Base-by-base conservation (phyloP, 2,113 vertebrate genomes). In the Marmota flaviventris region DNA sequence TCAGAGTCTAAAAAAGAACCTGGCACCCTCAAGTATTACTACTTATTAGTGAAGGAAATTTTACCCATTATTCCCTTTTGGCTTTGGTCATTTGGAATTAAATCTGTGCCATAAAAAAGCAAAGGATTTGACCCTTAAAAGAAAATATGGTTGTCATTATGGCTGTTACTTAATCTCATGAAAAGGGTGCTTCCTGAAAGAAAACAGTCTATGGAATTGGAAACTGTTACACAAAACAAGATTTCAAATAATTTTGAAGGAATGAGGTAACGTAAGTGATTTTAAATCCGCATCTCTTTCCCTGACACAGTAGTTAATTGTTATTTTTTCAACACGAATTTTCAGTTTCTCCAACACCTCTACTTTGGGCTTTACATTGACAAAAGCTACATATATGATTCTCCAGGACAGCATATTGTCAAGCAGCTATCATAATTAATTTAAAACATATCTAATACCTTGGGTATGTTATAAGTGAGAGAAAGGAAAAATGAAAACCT, bases 1-100 rank as follows among this genome's bases (percentile, higher is more conserved):
- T 63, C 42, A 8, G 13, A 42, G 22, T 77, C 25, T 39, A 67
- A 88, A 79, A 95, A 13, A 89, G 16, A 91, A 70, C 0, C 29
- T 29, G 14, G 42, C 29, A 79, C 27, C 58, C 53, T 85, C 10
- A 86, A 69, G 9, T 77, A 51, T 88, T 84, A 84, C 51, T 73
- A 39, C 73, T 81, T 85, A n/a, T 76, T 89, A 89, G 45, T 89
- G 5, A 91, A 27, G 48, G 22, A 77, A 42, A 69, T 51, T 88
- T 95, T 81, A 45, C 17, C n/a, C 70, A 24, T 87, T 25, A 97
- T 72, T 95, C 11, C 29, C 27, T 75, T 88, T 91, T 76, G 12
- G 14, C 18, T 89, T 73, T 42, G 86, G 75, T 53, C n/a, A 87
- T 72, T 77, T 65, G 14, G 51, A 78, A n/a, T 51, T 93, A 69